Base-by-base conservation (phyloP, 2,113 vertebrate genomes). In the human (Homo sapiens) region DNA sequence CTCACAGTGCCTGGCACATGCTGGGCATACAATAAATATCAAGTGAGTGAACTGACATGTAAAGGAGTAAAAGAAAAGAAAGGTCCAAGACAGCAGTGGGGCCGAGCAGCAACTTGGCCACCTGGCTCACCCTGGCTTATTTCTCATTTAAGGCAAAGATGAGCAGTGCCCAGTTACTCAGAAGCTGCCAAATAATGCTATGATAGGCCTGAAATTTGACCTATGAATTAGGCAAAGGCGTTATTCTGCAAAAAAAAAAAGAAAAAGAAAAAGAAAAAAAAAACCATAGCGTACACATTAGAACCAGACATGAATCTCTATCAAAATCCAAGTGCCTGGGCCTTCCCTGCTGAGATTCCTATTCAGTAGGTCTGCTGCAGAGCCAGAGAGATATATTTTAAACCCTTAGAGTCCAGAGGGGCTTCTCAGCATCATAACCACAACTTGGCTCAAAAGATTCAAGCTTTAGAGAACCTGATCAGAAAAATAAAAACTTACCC, bases 381-480 rank as follows among this genome's bases (percentile, higher is more conserved):
- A 55, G 35, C 50, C 78, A 55, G 38, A 59, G 13, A 20, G 27
- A 17, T 22, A 27, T 8, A 79, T 84, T 66, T 70, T 35, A 43
- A 96, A 80, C 18, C 38, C 18, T 68, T 25, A 57, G 45, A 66
- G 4, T 30, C 23, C 52, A 2, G 10, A 57, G 27, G 27, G 14
- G 11, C 11, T 70, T 79, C 75, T 90, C 48, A 70, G 59, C 25
- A 38, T 82, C 25, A 90, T 52, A 84, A 91, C 35, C 45, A 82
- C 13, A 82, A 78, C 30, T 90, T 43, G 25, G 88, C n/a, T 72
- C 94, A 70, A 38, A 57, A 89, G 27, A 94, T 70, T 27, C 70
- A 95, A 80, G 59, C 45, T 97, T 94, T 82, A 81, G 30, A 76
- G 57, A 95, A 90, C 87, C 9, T 27, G 45, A 25, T 79, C 55